phyloP scores from a whole-genome alignment of 1,140 invertebrate genomes.

The Bombus sibiricus region DNA sequence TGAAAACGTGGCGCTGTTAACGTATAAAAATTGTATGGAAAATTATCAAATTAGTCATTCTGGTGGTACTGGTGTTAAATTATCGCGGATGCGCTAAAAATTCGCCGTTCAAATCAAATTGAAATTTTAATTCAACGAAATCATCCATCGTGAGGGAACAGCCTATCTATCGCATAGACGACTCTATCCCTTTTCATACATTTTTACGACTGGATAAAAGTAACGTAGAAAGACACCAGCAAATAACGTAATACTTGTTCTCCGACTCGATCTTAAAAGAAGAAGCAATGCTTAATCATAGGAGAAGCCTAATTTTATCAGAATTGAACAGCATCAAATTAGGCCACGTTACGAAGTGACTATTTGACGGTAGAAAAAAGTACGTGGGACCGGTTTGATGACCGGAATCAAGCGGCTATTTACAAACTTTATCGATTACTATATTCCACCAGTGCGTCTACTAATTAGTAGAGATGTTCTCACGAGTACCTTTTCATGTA shows the following conservation, averaged over 20 bases:
- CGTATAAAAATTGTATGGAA: neutral
- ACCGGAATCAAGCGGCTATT: constrained; percentile 30
- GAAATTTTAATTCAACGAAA: too few species aligned
- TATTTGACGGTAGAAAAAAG: constrained; percentile 10
- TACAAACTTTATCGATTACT: constrained; percentile 18
- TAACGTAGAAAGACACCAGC: neutral
- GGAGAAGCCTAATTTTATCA: neutral
- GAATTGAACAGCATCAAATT: neutral
- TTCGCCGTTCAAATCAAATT: neutral
- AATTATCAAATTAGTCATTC: neutral
- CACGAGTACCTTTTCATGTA: neutral
- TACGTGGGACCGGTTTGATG: neutral
- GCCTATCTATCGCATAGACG: too few species aligned
- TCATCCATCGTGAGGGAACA: too few species aligned
- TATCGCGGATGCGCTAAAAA: neutral
- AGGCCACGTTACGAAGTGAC: constrained; percentile 1
- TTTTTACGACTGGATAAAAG: neutral
- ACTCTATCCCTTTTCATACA: neutral
- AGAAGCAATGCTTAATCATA: neutral
- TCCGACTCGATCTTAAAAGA: neutral
- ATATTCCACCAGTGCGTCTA: constrained; percentile 34
- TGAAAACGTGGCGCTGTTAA: neutral
- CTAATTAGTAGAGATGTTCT: constrained; percentile 54
- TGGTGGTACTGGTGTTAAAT: too few species aligned
- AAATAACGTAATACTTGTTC: neutral